Percentiles rank a stretch among this genome's conserved stretches.
phyloP scores from a whole-genome alignment of 2,888 invertebrate species.

The Chelonus formosanus region DNA sequence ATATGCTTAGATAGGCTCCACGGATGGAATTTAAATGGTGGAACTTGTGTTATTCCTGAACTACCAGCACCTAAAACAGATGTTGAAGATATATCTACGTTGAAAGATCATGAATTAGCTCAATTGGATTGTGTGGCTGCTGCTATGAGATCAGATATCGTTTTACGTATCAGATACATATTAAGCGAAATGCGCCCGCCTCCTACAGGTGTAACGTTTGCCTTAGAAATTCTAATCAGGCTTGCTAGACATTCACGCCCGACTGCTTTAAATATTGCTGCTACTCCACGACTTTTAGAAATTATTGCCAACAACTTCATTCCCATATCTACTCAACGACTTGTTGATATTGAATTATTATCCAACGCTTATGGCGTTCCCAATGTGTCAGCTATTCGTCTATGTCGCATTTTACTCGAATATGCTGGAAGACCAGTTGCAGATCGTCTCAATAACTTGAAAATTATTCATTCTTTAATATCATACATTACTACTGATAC shows the following conservation, averaged over 20 bases:
- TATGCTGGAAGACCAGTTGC: constrained; percentile 54
- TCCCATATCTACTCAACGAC: constrained; percentile 61
- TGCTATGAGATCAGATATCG: constrained; percentile 77
- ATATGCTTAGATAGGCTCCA: constrained; percentile 75
- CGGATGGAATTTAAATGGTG: constrained; percentile 67
- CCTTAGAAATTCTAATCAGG: constrained; percentile 81
- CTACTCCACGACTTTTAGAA: constrained; percentile 73
- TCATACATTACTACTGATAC: constrained; percentile 68
- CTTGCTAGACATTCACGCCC: constrained; percentile 80
- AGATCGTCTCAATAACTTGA: constrained; percentile 55
- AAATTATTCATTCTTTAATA: constrained; percentile 68
- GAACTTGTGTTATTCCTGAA: constrained; percentile 58
- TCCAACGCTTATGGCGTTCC: constrained; percentile 73
- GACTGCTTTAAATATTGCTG: constrained; percentile 72
- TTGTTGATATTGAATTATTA: constrained; percentile 61
- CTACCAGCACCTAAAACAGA: constrained; percentile 57
- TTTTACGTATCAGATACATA: constrained; percentile 82
- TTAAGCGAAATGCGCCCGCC: constrained; percentile 76
- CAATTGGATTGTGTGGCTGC: constrained; percentile 84
- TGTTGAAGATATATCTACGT: constrained; percentile 69
- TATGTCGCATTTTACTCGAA: constrained; percentile 75
- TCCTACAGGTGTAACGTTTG: constrained; percentile 76
- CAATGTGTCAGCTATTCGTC: constrained; percentile 75
- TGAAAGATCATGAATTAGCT: constrained; percentile 87
- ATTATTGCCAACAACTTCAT: constrained; percentile 71